phyloP scores from a whole-genome alignment of 1,140 invertebrate species.

The Antheraea pernyi region DNA sequence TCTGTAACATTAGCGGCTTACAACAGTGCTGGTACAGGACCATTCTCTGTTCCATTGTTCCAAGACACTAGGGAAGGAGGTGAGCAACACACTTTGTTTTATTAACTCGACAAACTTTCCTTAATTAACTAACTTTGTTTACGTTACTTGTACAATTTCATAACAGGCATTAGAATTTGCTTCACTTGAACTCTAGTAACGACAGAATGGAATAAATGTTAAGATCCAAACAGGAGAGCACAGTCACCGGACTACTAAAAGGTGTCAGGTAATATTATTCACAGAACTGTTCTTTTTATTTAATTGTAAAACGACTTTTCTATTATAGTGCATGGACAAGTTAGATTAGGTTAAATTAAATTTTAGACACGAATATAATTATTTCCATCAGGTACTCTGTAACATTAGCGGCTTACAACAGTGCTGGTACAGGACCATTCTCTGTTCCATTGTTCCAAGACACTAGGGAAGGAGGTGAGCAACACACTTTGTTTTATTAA shows the following conservation, averaged over 20 bases:
- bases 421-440: constrained; percentile 90
- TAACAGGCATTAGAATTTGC: background rate
- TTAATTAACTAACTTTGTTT: background rate
- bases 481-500: background rate
- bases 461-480: constrained; percentile 85
- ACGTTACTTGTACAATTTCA: background rate
- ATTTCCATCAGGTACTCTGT: constrained; percentile 78
- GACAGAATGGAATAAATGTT: background rate
- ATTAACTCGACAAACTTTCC: constrained; percentile 1
- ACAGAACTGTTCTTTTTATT: background rate
- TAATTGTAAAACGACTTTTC: background rate
- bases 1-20: constrained; percentile 91
- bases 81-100: constrained; percentile 25
- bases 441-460: constrained; percentile 88
- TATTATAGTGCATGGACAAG: no score
- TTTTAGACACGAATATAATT: background rate
- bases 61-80: constrained; percentile 89
- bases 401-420: constrained; percentile 92
- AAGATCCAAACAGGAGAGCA: constrained; percentile 75
- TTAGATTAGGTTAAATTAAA: no score
- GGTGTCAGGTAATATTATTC: constrained; percentile 56
- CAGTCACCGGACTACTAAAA: constrained; percentile 60
- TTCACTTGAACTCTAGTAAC: background rate
- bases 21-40: constrained; percentile 92
- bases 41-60: constrained; percentile 86